These are phyloP conservation scores for Vespertilio murinus DNA, from an alignment of 2,797 vertebrate species.

Conservation along the genomic window DNA sequence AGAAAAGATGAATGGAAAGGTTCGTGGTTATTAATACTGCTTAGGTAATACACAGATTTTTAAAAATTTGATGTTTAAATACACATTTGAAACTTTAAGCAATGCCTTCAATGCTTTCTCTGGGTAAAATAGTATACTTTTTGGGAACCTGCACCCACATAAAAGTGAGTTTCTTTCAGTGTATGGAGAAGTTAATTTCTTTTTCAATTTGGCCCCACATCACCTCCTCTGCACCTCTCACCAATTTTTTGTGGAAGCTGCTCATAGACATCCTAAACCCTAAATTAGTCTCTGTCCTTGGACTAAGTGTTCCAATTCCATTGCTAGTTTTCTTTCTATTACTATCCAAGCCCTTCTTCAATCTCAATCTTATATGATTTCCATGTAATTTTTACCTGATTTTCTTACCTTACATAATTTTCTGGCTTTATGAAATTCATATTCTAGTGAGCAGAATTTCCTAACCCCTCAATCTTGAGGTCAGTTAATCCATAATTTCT, in stretches of 20 bases:
- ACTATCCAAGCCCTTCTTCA: not conserved
- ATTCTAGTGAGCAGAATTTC: constrained; percentile 1
- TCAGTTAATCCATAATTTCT: not conserved
- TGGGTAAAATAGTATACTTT: not conserved
- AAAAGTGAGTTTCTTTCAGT: not conserved
- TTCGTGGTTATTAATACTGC: not conserved
- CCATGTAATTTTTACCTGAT: not conserved
- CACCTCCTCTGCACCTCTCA: not conserved
- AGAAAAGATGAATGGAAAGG: not conserved
- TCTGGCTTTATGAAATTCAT: not conserved
- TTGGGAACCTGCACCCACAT: not conserved
- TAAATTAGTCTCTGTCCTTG: not conserved
- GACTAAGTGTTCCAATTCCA: not conserved
- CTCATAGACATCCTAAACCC: not conserved
- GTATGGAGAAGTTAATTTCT: not conserved
- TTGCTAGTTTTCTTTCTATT: not conserved
- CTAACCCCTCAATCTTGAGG: not conserved
- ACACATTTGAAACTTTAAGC: not conserved
- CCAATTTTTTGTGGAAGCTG: not conserved
- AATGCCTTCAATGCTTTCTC: not conserved
- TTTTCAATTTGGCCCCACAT: not conserved
- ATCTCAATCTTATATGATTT: not conserved
- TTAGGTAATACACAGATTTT: not conserved
- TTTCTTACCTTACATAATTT: not conserved
- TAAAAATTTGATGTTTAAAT: not conserved